Conservation (phyloP, 2,113 vertebrate species). For the Hippocampus guttulatus region DNA sequence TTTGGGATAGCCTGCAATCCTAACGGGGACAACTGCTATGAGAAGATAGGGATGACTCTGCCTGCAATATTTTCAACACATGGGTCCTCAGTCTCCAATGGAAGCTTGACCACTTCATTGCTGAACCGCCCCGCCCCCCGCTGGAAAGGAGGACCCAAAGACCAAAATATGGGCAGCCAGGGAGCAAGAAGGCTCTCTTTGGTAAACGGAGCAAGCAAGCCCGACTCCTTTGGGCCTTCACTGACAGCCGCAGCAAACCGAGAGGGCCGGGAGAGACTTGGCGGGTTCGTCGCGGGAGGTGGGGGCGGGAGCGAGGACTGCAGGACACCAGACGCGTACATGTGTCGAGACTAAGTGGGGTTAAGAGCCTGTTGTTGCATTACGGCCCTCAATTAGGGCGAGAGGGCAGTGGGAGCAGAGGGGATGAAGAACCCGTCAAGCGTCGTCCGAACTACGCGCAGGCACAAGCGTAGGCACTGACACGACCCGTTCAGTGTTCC, state of each 20-base stretch:
- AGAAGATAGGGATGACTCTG: neutral
- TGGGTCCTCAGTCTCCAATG: neutral
- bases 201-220: constrained; percentile 32
- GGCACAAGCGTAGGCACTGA: neutral
- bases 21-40: neutral
- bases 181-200: constrained; percentile 30
- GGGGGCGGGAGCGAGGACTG: constrained; percentile 27
- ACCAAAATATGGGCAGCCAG: constrained; percentile 11
- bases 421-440: constrained; percentile 29
- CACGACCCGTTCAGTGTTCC: constrained; percentile 14
- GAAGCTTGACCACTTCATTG: constrained; percentile 25
- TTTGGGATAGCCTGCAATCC: neutral
- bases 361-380: constrained; percentile 55
- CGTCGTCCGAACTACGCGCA: neutral
- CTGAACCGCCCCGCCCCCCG: constrained; percentile 3
- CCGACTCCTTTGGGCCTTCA: constrained; percentile 30
- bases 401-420: constrained; percentile 28
- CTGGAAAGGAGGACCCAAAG: constrained; percentile 1
- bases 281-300: constrained; percentile 19
- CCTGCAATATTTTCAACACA: too few species aligned
- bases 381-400: constrained; percentile 47
- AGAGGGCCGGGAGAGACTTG: constrained; percentile 33
- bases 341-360: constrained; percentile 51
- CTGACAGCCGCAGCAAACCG: constrained; percentile 60
- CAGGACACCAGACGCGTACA: constrained; percentile 35